Evolutionary conservation across 2,113 vertebrate genomes (phyloP), one percentile per base, ranked within the genome.

Genomic region (Pterocles burchelli): DNA sequence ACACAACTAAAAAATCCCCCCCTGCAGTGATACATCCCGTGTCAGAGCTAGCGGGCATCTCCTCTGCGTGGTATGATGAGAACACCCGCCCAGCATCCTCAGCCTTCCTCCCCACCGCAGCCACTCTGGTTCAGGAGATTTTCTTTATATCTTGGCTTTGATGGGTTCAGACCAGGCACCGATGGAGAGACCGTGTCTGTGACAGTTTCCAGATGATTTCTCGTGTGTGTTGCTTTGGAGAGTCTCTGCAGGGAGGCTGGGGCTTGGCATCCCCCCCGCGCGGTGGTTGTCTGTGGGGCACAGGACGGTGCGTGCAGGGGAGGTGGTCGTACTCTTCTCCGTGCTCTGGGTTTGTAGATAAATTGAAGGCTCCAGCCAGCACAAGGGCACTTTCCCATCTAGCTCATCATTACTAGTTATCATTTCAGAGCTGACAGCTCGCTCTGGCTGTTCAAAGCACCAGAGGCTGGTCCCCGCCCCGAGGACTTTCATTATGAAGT

Each of bases 181-280:
- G 10, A 24, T 5, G 48, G 38, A 14, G 17, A 26, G 26, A 31
- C 46, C 24, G 63, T 24, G 9, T 33, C 66, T 7, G 0, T 14
- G 48, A 21, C 17, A 61, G 43, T 5, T 73, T 16, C 11, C 57
- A 25, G 67, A 2, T 51, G 45, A 13, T 51, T 61, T 63, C 4
- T 9, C 59, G 15, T 1, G 7, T 12, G 24, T 51, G 83, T 52
- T 65, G 6, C n/a, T 58, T 16, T 18, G 20, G 36, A 51, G 10
- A 45, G 2, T 5, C 68, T 5, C 38, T 51, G 45, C 72, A 86
- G 85, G 72, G 80, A 52, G 59, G 9, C 17, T 13, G 46, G 38
- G 48, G 51, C 17, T 89, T 34, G 4, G 5, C 3, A 3, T 66
- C 33, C 75, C 8, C 45, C 38, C 36, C 8, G 52, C 0, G 0